A percentile compares a stretch with the other conserved stretches of the same genome.
Evolutionary conservation across 2,797 vertebrate genomes (phyloP).

Genomic region (Peromyscus attwateri): DNA sequence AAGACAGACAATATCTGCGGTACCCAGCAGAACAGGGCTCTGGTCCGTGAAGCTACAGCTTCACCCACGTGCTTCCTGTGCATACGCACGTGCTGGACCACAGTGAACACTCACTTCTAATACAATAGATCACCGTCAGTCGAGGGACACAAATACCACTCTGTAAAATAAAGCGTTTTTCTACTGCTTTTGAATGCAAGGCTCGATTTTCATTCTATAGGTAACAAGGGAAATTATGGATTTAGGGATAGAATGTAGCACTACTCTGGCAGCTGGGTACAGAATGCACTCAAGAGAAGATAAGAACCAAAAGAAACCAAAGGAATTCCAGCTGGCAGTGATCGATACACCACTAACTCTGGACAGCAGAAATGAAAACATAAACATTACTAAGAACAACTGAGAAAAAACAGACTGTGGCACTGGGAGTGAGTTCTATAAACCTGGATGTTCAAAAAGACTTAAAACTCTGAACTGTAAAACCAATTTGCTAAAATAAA

Average conservation of each 20-base stretch:
- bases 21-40: background rate
- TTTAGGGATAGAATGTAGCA: background rate
- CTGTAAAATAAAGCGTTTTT: background rate
- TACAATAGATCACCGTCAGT: background rate
- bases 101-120: background rate
- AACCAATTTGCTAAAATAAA: background rate
- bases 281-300: background rate
- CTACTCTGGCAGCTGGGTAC: background rate
- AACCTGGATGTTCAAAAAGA: constrained; percentile 13
- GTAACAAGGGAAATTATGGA: background rate
- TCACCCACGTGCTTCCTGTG: background rate
- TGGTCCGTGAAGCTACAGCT: background rate
- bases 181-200: background rate
- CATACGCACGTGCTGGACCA: background rate
- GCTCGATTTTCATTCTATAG: background rate
- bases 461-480: background rate
- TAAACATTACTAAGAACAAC: background rate
- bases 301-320: background rate
- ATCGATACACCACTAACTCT: background rate
- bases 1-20: background rate
- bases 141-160: background rate
- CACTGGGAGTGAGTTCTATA: background rate
- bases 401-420: background rate
- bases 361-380: background rate
- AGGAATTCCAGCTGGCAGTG: background rate